Percentiles rank a stretch among this genome's conserved stretches.
These are phyloP conservation scores for Procapra przewalskii DNA, from an alignment of 2,113 vertebrate genomes.

Conservation along the genomic window DNA sequence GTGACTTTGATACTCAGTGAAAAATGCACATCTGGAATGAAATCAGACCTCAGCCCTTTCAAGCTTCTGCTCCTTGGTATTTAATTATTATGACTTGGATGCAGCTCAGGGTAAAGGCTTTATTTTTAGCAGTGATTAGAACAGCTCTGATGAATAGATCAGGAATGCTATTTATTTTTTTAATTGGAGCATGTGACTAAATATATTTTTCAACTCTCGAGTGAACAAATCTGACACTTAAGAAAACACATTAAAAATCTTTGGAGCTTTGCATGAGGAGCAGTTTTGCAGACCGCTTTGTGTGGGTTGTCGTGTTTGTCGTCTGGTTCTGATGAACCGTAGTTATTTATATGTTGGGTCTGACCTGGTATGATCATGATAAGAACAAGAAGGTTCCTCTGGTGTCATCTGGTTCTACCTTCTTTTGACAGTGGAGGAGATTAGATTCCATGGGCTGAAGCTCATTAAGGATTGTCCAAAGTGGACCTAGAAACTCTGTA, in stretches of 20 bases:
- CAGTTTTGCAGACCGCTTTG: not conserved
- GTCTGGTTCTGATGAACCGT: not conserved
- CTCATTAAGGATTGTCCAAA: not conserved
- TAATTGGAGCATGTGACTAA: not conserved
- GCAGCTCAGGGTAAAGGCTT: not conserved
- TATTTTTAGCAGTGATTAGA: conserved; percentile 50
- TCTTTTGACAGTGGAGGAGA: not conserved
- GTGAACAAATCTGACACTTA: conserved; percentile 29
- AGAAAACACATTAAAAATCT: conserved; percentile 20
- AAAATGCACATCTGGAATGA: conserved; percentile 17
- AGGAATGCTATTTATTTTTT: conserved; percentile 29
- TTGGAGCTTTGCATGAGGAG: not conserved
- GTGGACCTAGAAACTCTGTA: not conserved
- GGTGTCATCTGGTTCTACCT: not conserved
- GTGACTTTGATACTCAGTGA: conserved; percentile 12
- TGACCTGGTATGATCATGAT: not conserved
- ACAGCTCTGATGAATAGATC: not conserved
- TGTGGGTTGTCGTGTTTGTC: not conserved
- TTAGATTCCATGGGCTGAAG: not conserved
- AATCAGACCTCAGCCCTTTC: not conserved
- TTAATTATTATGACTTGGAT: conserved; percentile 56
- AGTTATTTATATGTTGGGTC: not conserved
- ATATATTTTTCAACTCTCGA: conserved; percentile 38
- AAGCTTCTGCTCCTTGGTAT: conserved; percentile 4
- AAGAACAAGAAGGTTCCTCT: not conserved